Conservation (phyloP, 2,888 invertebrate genomes). For the Helicoverpa assulta region DNA sequence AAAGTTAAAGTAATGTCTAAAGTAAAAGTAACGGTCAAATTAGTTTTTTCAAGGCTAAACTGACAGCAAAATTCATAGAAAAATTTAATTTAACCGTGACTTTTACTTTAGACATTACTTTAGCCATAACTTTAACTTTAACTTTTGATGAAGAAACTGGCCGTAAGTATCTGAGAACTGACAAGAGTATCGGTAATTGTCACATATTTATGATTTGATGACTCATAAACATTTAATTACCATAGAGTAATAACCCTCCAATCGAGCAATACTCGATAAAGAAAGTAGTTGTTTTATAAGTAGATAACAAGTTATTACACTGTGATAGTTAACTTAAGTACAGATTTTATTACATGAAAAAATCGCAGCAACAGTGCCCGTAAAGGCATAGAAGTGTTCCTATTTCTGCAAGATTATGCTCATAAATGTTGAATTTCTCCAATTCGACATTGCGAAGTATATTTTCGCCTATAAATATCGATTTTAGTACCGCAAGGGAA, state of each 20-base stretch:
- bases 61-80: too few species aligned
- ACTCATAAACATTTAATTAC: background rate
- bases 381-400: background rate
- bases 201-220: constrained; percentile 46
- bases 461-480: constrained; percentile 1
- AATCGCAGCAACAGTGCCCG: background rate
- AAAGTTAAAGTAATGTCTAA: too few species aligned
- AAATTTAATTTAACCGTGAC: too few species aligned
- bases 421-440: background rate
- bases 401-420: background rate
- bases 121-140: too few species aligned
- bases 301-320: background rate
- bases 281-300: background rate
- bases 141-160: too few species aligned
- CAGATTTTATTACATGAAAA: constrained; percentile 7
- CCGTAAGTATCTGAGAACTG: constrained; percentile 48
- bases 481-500: background rate
- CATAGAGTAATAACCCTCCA: constrained; percentile 12
- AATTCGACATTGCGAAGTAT: background rate
- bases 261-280: background rate
- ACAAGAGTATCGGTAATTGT: constrained; percentile 43
- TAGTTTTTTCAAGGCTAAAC: too few species aligned
- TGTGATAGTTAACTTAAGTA: background rate
- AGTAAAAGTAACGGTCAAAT: too few species aligned
- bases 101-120: too few species aligned